Conservation (phyloP, 2,888 invertebrate species). For the Microplitis manilae region DNA sequence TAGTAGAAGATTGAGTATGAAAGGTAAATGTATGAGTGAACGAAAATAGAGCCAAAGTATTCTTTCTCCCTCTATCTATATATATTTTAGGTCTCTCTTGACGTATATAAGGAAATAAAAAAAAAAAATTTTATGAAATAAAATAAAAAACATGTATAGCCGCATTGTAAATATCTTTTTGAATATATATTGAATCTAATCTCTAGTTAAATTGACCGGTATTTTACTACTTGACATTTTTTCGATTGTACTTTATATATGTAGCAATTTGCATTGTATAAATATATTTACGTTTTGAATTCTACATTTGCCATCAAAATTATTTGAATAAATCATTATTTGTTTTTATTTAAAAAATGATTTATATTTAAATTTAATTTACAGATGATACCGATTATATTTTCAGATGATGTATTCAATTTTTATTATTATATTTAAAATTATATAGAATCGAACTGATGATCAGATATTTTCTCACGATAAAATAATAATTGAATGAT, state of each 20-base stretch:
- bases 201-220: not conserved
- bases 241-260: not conserved
- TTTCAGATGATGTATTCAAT: too few relatives aligned
- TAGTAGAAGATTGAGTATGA: constrained; percentile 35
- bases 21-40: constrained; percentile 34
- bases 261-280: not conserved
- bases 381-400: too few relatives aligned
- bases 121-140: not conserved
- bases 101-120: not conserved
- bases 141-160: not conserved
- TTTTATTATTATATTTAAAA: too few relatives aligned
- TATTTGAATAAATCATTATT: not conserved
- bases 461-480: constrained; percentile 36
- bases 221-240: not conserved
- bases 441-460: not conserved
- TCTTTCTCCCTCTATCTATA: not conserved
- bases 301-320: not conserved
- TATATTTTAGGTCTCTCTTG: not conserved
- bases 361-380: too few relatives aligned
- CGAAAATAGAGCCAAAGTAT: constrained; percentile 23
- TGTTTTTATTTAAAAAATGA: too few relatives aligned
- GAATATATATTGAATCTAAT: not conserved
- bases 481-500: not conserved
- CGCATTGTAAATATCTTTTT: not conserved
- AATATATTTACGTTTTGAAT: not conserved